phyloP scores from a whole-genome alignment of 2,888 invertebrate species.

The Suillia variegata region DNA sequence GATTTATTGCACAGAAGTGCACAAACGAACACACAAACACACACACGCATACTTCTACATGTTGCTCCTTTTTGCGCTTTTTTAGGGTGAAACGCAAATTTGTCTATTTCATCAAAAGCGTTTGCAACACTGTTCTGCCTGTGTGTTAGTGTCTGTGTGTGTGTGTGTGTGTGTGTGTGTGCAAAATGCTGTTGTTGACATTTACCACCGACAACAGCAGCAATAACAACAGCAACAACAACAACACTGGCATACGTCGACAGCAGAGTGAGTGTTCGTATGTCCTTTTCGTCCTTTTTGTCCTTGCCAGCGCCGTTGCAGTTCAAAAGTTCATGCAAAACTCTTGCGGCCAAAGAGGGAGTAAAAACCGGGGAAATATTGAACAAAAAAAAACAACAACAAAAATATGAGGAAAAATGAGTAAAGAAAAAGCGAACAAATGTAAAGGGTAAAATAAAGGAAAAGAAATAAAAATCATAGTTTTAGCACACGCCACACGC shows the following conservation, averaged over 20 bases:
- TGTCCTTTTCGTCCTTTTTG: constrained; percentile 4
- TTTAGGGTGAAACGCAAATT: constrained; percentile 52
- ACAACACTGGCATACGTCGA: background rate
- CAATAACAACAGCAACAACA: background rate
- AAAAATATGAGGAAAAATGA: too few species aligned
- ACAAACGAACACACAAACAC: constrained; percentile 18
- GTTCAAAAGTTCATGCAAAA: constrained; percentile 34
- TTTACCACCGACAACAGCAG: constrained; percentile 32
- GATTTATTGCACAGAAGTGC: constrained; percentile 45
- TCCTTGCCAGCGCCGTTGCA: constrained; percentile 15
- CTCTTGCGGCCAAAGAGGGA: constrained; percentile 8
- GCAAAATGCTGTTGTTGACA: constrained; percentile 45
- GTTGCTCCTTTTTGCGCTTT: background rate
- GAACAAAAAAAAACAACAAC: too few species aligned
- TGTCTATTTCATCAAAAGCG: constrained; percentile 55
- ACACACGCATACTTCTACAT: constrained; percentile 39
- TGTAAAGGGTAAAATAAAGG: background rate
- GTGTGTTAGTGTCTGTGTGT: too few species aligned
- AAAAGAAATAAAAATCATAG: constrained; percentile 49
- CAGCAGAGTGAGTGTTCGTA: background rate
- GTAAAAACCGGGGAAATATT: background rate
- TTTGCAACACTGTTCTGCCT: constrained; percentile 15
- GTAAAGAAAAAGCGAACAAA: background rate
- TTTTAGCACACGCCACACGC: constrained; percentile 31
- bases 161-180: too few species aligned